Base-by-base conservation (phyloP, 2,113 vertebrate genomes). In the Hoplias malabaricus region DNA sequence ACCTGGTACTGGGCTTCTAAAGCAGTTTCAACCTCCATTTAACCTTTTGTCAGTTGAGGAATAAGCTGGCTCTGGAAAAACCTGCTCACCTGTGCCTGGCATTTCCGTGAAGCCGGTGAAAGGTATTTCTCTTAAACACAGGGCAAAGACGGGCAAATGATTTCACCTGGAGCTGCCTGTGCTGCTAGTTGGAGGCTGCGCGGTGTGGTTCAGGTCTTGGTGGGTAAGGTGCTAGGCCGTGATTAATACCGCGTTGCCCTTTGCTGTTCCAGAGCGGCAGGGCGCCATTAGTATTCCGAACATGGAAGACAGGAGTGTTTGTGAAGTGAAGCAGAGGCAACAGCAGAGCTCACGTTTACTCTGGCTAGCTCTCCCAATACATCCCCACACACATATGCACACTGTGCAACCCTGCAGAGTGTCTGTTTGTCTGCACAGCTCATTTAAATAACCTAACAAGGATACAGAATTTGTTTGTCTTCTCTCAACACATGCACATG, bases 201-300 rank as follows among this genome's bases (percentile, higher is more conserved):
- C 68, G 69, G 69, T 62, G 61, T 73, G 75, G 75, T 36, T 76
- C 79, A 80, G 84, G 83, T 77, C 77, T 76, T 84, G 40, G 73
- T 80, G 80, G 80, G 82, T 54, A 79, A 66, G 48, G 48, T 50
- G 73, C 46, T n/a, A 82, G 80, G 80, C 80, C 74, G 83, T 87
- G 88, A 92, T 93, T 91, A 91, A 93, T 92, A 89, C 92, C 81
- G 86, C 83, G 69, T 87, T 89, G 91, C 87, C 91, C 92, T 93
- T 92, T 89, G 85, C 83, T 90, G 86, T 90, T 90, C 88, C 82
- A 80, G 79, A 83, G 80, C 82, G 42, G 82, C 87, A 87, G 29
- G 67, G 85, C 83, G 50, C 78, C 88, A 92, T 92, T 92, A 91
- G 87, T 84, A 92, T 92, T 92, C 91, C 73, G 85, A 74, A 65